Evolutionary conservation across 1,140 invertebrate genomes (phyloP), one percentile per base, ranked within the genome.

Genomic region (Drosophila paulistorum): DNA sequence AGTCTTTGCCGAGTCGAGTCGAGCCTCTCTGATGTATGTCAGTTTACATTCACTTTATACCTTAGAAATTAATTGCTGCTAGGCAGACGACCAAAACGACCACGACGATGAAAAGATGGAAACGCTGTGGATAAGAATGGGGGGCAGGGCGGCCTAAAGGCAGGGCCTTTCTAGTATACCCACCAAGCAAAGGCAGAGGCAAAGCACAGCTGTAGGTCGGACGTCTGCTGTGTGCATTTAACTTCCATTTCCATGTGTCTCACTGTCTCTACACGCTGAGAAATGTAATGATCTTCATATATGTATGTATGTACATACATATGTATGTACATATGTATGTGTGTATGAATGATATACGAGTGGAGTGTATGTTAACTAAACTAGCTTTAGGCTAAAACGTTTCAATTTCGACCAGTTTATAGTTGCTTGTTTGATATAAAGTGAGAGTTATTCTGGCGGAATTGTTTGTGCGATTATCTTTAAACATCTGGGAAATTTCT

Each of bases 31-130:
- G 76, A 74, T 78, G 84, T 83, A 85, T 89, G 83, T 79, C 84
- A 87, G 84, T 87, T 87, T 84, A 81, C 84, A 87, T 87, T 87
- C 84, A 87, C 84, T 87, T 87, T 87, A 69, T 86, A 86, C 83
- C 81, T 87, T 84, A 89, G 83, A 89, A 84, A 89, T 89, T 84
- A 87, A 84, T 87, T 89, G 84, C 77, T 68, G 62, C 82, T 63
- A 60, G 61, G 71, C 57, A 76, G 63, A 69, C 63, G 62, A 65
- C 62, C 57, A 48, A 35, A 48, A 48, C 14, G 45, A 48, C 45
- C 13, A 17, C 45, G 45, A 48, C 45, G 45, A 51, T 51, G 45
- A 51, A 51, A 51, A 51, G 14, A 51, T 51, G 45, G 17, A 51
- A 23, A 51, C 17, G 17, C 11, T 11, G 45, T 26, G 45, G 17